Evolutionary conservation across 2,888 invertebrate genomes (phyloP).

Genomic region (Sinopyrophorus schimmeli): DNA sequence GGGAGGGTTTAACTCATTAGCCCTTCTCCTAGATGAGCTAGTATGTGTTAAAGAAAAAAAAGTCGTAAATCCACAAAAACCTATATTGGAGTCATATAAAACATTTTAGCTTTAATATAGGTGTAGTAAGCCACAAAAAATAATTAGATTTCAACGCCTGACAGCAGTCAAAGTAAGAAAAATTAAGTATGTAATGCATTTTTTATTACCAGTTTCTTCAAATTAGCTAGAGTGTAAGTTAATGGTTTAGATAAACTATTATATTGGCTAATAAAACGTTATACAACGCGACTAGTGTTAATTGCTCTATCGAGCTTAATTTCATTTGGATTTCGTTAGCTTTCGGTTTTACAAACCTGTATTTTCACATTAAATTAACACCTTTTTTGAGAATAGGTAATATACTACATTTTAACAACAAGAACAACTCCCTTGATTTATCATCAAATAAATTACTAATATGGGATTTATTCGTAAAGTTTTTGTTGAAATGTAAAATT

Average conservation of each 20-base stretch:
- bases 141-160: slow-evolving; percentile 18
- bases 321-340: neutral
- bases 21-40: no score
- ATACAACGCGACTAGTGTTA: slow-evolving; percentile 18
- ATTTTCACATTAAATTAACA: no score
- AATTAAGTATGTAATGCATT: slow-evolving; percentile 23
- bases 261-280: slow-evolving; percentile 23
- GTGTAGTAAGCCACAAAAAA: slow-evolving; percentile 11
- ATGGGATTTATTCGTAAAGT: no score
- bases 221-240: slow-evolving; percentile 27
- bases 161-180: slow-evolving; percentile 19
- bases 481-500: no score
- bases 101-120: slow-evolving; percentile 14
- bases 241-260: slow-evolving; percentile 25
- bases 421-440: no score
- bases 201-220: slow-evolving; percentile 25
- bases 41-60: no score
- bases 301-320: slow-evolving; percentile 14
- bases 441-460: no score
- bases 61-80: no score
- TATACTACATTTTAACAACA: no score
- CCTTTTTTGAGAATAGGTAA: no score
- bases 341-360: neutral
- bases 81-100: no score
- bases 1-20: no score